Evolutionary conservation across 1,140 invertebrate genomes (phyloP).

Genomic region (Drosophila nigrodunni): DNA sequence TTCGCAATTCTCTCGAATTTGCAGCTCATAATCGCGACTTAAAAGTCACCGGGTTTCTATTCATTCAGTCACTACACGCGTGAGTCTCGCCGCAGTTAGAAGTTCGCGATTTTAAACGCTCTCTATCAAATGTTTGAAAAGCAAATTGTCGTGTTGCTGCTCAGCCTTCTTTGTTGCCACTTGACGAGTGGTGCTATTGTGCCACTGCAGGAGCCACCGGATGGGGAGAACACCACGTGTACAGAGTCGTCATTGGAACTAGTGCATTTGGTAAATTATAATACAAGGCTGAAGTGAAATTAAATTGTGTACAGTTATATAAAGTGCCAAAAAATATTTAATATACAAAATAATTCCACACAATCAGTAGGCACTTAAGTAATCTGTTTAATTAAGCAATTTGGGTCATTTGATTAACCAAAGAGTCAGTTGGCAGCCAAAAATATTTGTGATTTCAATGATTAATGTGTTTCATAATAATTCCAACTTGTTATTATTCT

Average conservation of each 20-base stretch:
- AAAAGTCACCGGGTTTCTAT: conserved; percentile 65
- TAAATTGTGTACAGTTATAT: background rate
- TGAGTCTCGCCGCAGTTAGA: conserved; percentile 50
- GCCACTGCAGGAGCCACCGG: conserved; percentile 4
- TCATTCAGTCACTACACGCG: conserved; percentile 59
- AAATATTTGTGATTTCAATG: background rate
- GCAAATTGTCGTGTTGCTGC: conserved; percentile 24
- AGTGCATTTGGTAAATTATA: conserved; percentile 66
- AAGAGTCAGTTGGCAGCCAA: background rate
- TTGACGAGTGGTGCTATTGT: conserved; percentile 34
- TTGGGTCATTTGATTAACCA: background rate
- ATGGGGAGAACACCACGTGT: conserved; percentile 13
- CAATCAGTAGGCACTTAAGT: conserved; percentile 8
- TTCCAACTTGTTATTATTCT: background rate
- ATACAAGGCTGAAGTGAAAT: background rate
- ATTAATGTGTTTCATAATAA: background rate
- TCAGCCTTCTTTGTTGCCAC: conserved; percentile 23
- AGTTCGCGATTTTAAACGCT: conserved; percentile 16
- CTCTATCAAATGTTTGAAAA: conserved; percentile 34
- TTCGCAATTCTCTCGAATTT: conserved; percentile 33
- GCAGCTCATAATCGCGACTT: conserved; percentile 64
- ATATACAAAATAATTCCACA: background rate
- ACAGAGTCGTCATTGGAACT: conserved; percentile 56
- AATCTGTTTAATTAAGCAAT: conserved; percentile 25
- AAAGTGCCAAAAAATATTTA: conserved; percentile 8